phyloP scores from a whole-genome alignment of 2,797 vertebrate genomes.

The Aplochiton taeniatus region DNA sequence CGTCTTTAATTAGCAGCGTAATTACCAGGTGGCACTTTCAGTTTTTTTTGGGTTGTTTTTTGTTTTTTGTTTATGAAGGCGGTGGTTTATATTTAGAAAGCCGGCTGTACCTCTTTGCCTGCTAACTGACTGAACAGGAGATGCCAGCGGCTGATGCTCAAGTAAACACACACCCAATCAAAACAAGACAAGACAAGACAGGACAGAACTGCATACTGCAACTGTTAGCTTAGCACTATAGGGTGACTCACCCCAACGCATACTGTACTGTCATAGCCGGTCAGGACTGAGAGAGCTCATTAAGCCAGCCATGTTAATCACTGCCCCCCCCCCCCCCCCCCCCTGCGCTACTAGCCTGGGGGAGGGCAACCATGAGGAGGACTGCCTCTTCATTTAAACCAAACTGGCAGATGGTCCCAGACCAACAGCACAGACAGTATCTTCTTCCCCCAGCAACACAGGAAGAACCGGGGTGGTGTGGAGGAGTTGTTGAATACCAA shows the following conservation, averaged over 20 bases:
- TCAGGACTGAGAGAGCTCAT: conserved; percentile 65
- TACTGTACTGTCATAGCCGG: conserved; percentile 40
- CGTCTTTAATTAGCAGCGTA: conserved; percentile 76
- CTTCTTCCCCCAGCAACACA: conserved; percentile 16
- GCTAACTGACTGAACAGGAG: conserved; percentile 52
- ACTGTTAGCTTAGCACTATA: not conserved
- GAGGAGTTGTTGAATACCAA: conserved; percentile 11
- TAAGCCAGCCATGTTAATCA: conserved; percentile 76
- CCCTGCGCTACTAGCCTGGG: conserved; percentile 54
- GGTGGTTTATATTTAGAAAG: conserved; percentile 64
- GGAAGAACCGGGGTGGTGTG: conserved; percentile 3
- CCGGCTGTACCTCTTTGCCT: conserved; percentile 30
- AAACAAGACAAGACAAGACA: too few species aligned
- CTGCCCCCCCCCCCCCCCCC: conserved; percentile 29
- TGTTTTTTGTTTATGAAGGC: conserved; percentile 59
- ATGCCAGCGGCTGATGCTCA: conserved; percentile 48
- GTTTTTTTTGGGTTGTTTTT: conserved; percentile 22
- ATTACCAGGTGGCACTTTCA: conserved; percentile 73
- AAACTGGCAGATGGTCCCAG: conserved; percentile 68
- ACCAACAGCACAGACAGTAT: conserved; percentile 50
- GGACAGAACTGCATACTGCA: not conserved
- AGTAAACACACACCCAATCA: conserved; percentile 19
- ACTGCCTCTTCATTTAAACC: conserved; percentile 64
- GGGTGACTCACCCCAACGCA: conserved; percentile 19
- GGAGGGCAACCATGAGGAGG: conserved; percentile 48